Base-by-base conservation (phyloP, 2,888 invertebrate species). In the Tetheella fluctuosa region DNA sequence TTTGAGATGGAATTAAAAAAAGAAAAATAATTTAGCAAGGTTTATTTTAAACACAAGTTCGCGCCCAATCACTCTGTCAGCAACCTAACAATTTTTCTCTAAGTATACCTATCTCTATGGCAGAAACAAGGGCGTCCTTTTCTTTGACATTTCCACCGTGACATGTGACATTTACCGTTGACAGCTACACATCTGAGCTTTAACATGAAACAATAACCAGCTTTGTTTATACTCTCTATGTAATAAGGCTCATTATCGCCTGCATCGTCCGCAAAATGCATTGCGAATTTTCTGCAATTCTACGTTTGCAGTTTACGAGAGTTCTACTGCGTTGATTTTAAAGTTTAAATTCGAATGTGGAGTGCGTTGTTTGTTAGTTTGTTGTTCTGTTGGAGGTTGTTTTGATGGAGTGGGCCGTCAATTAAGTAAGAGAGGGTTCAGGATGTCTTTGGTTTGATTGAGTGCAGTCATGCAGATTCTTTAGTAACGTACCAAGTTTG, bases 401-500 rank as follows among this genome's bases (percentile, higher is more conserved):
- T 88, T 86, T 92, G 91, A 91, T 91, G 85, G 90, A 92, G 91
- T 91, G 89, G 86, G 77, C 85, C 85, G 90, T 90, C 92, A 91
- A 91, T 91, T 91, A 91, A 86, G 85, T 84, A 83, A 83, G 83
- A 84, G 85, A 87, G 86, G 86, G 85, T 84, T 88, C 83, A 76
- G 83, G 80, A 81, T 81, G 81, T 86, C 84, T 83, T 79, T 75
- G 77, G 77, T 84, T 81, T 91, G 91, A 91, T 89, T 87, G 90
- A 91, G 89, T 89, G 89, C 89, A 89, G 80, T 84, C 85, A 89
- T 89, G 89, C 90, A 90, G 86, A 86, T 87, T 85, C 81, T 86
- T 80, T 76, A 77, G 79, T 83, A 84, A 85, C 85, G 77, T n/a
- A n/a, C n/a, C n/a, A 68, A 69, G 67, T 66, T 60, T 48, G 20